Conservation (phyloP, 2,797 vertebrate genomes). For the Hydrophis major region DNA sequence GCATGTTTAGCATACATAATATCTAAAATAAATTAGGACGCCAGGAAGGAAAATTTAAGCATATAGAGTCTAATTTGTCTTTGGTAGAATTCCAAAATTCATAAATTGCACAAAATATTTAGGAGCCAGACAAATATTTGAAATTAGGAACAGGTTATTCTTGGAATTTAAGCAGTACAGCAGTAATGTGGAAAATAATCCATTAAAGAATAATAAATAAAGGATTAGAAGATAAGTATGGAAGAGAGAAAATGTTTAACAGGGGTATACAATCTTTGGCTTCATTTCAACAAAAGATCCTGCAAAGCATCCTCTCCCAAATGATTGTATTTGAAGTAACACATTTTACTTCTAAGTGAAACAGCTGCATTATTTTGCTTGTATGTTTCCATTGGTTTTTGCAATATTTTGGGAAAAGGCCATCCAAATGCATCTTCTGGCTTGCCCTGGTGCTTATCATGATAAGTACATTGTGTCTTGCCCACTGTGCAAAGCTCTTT, state of each 20-base stretch:
- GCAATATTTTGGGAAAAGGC: background rate
- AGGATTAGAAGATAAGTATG: background rate
- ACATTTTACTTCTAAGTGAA: background rate
- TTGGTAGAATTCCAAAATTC: background rate
- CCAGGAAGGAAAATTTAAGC: too few relatives aligned
- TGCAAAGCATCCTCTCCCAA: too few relatives aligned
- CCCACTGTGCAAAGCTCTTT: background rate
- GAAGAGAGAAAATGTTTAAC: background rate
- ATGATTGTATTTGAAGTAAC: too few relatives aligned
- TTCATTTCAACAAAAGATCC: too few relatives aligned
- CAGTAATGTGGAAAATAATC: background rate
- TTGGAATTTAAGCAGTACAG: background rate
- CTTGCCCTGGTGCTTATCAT: background rate
- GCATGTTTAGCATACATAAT: too few relatives aligned
- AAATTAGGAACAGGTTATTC: background rate
- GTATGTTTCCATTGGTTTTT: background rate
- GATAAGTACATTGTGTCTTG: background rate
- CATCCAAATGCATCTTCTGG: background rate
- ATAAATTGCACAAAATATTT: background rate
- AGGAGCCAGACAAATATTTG: too few relatives aligned
- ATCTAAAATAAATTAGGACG: background rate
- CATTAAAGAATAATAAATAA: background rate
- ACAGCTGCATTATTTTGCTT: background rate
- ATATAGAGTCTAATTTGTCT: background rate
- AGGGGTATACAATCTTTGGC: too few relatives aligned